Base-by-base conservation (phyloP, 92 coral and sea anemone genomes). In the Zoanthus gigantus region DNA sequence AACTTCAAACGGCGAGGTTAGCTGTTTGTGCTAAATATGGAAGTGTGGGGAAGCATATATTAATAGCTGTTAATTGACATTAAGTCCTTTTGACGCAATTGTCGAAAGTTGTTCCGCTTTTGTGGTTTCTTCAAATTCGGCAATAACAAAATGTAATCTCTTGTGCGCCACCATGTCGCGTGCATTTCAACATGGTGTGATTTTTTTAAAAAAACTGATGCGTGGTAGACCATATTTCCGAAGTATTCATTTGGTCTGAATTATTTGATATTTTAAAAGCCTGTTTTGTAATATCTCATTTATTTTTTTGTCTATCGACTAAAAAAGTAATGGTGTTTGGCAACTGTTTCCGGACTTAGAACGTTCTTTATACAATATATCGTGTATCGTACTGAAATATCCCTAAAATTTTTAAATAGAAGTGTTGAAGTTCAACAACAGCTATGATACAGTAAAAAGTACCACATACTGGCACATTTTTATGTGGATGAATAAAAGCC, bases 61-160 rank as follows among this genome's bases (percentile, higher is more conserved):
- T 81, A 81, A 67, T 66, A 67, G 47, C 75, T 81, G 85, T 60
- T 81, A 81, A 81, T 81, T 81, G 85, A 63, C 75, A 81, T 81
- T 45, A 81, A 81, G 7, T 81, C 45, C 85, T 66, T 48, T 47
- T 50, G 85, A 66, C 85, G 53, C 47, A 67, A 14, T 81, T 14
- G 18, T 13, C 44, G 61, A 48, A 81, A 65, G 14, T 13, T 7
- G 50, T 65, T 67, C 45, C 85, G 73, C n/a, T 81, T 44, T 48
- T 81, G 75, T 34, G 85, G 85, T 81, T 65, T n/a, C 7, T 10
- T 81, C 9, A 77, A 77, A 53, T 29, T 77, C 67, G 48, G 63
- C 71, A 81, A 28, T 81, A 81, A 66, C 29, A 14, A 50, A 17
- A 11, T 58, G 60, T 66, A 65, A 81, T 81, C 85, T 63, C 18